Conservation (phyloP, 2,113 vertebrate genomes). For the Pterocles gutturalis region DNA sequence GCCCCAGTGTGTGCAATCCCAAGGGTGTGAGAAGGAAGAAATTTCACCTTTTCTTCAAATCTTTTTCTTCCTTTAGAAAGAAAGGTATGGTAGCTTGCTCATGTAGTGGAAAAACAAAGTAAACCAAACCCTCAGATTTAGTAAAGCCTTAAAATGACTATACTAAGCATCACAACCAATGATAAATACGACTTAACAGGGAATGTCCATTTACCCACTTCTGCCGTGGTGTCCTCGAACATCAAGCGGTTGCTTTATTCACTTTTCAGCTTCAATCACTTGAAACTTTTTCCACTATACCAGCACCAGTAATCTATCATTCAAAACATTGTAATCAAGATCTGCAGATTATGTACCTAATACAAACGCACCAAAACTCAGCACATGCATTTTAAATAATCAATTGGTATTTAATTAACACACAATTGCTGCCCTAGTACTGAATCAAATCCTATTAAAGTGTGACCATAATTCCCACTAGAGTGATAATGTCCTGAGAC, state of each 20-base stretch:
- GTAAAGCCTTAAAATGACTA: neutral
- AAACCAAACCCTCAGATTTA: neutral
- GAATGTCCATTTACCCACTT: neutral
- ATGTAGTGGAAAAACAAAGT: neutral
- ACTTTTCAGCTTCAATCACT: neutral
- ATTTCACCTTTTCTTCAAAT: neutral
- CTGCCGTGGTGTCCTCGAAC: neutral
- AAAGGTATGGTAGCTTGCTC: neutral
- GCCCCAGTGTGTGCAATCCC: neutral
- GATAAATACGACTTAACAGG: neutral
- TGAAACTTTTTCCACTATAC: neutral
- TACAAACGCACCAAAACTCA: neutral
- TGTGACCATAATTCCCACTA: constrained; percentile 62
- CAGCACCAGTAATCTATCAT: neutral
- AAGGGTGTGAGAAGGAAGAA: neutral
- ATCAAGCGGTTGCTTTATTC: neutral
- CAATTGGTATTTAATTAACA: constrained; percentile 67
- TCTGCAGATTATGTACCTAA: neutral
- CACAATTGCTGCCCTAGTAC: constrained; percentile 25
- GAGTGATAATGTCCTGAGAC: constrained; percentile 54
- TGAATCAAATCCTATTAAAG: constrained; percentile 67
- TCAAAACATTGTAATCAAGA: neutral
- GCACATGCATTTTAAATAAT: constrained; percentile 52
- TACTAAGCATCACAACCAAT: neutral
- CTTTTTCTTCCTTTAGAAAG: neutral